A percentile compares a stretch with the other conserved stretches of the same genome.
Conservation (phyloP, 2,113 vertebrate genomes). For the Eleginops maclovinus region DNA sequence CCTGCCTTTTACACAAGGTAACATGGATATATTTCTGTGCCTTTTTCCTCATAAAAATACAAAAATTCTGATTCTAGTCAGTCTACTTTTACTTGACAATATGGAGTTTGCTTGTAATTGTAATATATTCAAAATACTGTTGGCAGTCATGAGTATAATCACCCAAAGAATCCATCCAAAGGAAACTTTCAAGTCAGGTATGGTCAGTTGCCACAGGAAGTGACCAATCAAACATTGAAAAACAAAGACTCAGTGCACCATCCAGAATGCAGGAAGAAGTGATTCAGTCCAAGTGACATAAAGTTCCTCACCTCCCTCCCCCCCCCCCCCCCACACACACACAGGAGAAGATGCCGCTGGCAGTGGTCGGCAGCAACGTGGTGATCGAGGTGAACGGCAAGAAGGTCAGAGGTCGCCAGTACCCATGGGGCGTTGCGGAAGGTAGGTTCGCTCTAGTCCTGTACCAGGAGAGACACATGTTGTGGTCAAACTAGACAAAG, state of each 20-base stretch:
- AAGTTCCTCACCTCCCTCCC: neutral
- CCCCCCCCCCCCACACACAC: too few relatives aligned
- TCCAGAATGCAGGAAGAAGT: neutral
- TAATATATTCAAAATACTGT: neutral
- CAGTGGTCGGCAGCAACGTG: constrained; percentile 86
- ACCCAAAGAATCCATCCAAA: neutral
- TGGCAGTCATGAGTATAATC: neutral
- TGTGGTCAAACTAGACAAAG: neutral
- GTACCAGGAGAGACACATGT: neutral
- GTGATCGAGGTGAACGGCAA: constrained; percentile 86
- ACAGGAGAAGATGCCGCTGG: constrained; percentile 87
- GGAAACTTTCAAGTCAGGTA: neutral
- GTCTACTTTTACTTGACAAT: too few relatives aligned
- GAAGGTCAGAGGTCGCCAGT: constrained; percentile 88
- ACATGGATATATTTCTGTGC: too few relatives aligned
- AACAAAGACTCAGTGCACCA: neutral
- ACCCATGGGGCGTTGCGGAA: constrained; percentile 88
- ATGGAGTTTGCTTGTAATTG: neutral
- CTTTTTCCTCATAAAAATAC: too few relatives aligned
- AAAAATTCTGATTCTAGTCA: too few relatives aligned
- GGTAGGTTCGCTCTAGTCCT: constrained; percentile 72
- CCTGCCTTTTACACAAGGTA: too few relatives aligned
- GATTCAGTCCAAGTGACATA: neutral
- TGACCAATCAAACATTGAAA: neutral
- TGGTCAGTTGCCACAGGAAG: neutral